These are phyloP conservation scores for Tetranychus truncatus DNA, from an alignment of 2,888 invertebrate genomes.

Conservation along the genomic window DNA sequence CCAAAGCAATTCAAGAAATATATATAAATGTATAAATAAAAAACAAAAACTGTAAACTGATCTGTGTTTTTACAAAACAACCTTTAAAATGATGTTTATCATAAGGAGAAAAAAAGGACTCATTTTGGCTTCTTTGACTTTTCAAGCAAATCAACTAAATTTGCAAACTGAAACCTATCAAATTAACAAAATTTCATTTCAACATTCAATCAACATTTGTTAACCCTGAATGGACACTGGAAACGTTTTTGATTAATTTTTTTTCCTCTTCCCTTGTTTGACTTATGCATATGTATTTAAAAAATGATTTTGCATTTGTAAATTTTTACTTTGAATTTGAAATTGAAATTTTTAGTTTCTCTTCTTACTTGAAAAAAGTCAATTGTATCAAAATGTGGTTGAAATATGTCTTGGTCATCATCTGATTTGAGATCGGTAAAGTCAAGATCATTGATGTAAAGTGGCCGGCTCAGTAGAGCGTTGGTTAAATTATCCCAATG, in stretches of 20 bases:
- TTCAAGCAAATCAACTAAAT: too few relatives aligned
- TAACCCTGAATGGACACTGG: too few relatives aligned
- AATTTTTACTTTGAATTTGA: background rate
- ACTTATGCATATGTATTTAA: background rate
- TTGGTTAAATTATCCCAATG: slow-evolving; percentile 84
- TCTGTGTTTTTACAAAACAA: background rate
- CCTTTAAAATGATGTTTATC: too few relatives aligned
- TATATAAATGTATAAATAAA: background rate
- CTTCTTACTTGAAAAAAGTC: background rate
- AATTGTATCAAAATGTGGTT: slow-evolving; percentile 4
- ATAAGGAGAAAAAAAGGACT: too few relatives aligned
- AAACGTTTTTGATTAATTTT: too few relatives aligned
- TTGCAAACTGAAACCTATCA: too few relatives aligned
- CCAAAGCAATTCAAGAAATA: background rate
- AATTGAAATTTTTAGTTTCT: background rate
- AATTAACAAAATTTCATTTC: too few relatives aligned
- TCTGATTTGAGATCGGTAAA: slow-evolving; percentile 78
- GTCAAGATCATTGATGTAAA: slow-evolving; percentile 75
- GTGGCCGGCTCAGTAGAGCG: slow-evolving; percentile 50
- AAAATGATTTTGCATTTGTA: too few relatives aligned
- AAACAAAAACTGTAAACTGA: background rate
- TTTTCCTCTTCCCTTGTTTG: too few relatives aligned
- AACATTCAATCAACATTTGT: too few relatives aligned
- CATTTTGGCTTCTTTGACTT: too few relatives aligned
- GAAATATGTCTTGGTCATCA: slow-evolving; percentile 53